phyloP scores from a whole-genome alignment of 2,888 invertebrate species.

The Baronia brevicornis region DNA sequence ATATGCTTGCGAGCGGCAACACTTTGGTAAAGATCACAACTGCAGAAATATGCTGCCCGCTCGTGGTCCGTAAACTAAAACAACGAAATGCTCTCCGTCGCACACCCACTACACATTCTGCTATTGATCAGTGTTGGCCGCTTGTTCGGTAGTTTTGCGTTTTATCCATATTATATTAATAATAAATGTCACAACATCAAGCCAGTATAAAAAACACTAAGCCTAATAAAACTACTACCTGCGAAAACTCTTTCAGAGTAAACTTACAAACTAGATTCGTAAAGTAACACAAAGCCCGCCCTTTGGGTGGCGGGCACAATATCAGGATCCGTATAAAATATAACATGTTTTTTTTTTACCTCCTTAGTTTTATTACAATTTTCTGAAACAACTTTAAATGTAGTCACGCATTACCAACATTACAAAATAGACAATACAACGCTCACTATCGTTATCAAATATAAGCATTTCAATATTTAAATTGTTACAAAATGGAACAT shows the following conservation, averaged over 20 bases:
- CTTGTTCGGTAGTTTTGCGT: constrained; percentile 54
- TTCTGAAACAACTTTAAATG: constrained; percentile 71
- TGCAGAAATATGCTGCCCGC: constrained; percentile 49
- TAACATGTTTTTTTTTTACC: constrained; percentile 63
- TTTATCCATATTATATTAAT: constrained; percentile 60
- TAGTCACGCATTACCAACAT: constrained; percentile 60
- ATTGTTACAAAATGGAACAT: constrained; percentile 65
- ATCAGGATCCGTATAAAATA: constrained; percentile 68
- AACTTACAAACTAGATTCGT: constrained; percentile 68
- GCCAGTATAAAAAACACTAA: constrained; percentile 77
- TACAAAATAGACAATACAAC: constrained; percentile 70
- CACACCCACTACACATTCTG: constrained; percentile 69
- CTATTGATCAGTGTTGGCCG: constrained; percentile 62
- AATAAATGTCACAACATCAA: constrained; percentile 75
- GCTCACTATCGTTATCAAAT: constrained; percentile 65
- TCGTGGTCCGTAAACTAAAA: constrained; percentile 41
- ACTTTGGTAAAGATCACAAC: constrained; percentile 65
- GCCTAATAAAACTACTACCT: constrained; percentile 74
- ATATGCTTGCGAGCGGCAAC: constrained; percentile 71
- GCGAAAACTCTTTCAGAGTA: constrained; percentile 74
- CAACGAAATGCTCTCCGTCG: constrained; percentile 31
- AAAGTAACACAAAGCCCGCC: constrained; percentile 60
- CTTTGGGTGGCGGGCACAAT: constrained; percentile 37
- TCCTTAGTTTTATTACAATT: constrained; percentile 69
- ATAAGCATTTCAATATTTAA: constrained; percentile 53